A percentile compares a stretch with the other conserved stretches of the same genome.
Conservation (phyloP, 2,888 invertebrate genomes). For the Allolobophora icterica region DNA sequence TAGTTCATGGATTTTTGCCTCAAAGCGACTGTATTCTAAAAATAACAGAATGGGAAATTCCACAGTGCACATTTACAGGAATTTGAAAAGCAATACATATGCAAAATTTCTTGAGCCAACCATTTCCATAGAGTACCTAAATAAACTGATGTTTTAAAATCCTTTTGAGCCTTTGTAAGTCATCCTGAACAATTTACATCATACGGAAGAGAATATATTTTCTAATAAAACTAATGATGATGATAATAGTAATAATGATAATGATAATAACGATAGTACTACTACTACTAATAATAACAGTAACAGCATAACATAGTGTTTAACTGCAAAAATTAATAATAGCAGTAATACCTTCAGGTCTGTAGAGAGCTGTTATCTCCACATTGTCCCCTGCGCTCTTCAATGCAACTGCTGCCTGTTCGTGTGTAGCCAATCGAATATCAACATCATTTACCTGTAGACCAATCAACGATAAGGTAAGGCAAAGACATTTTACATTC, state of each 20-base stretch:
- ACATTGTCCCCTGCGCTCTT: conserved; percentile 80
- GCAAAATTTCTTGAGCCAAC: background rate
- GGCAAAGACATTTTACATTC: too few relatives aligned
- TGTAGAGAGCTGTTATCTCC: conserved; percentile 89
- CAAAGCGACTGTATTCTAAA: conserved; percentile 92
- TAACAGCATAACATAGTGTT: background rate
- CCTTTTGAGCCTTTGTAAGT: background rate
- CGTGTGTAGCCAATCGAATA: conserved; percentile 91
- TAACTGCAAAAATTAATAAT: background rate
- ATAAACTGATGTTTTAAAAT: background rate
- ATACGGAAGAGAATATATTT: too few relatives aligned
- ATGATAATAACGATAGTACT: background rate
- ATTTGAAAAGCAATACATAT: background rate
- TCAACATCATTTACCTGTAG: conserved; percentile 80
- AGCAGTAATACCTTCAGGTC: conserved; percentile 75
- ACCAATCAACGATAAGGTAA: background rate
- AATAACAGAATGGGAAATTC: conserved; percentile 39
- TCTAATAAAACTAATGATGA: background rate
- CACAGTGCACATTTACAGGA: background rate
- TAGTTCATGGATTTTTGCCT: conserved; percentile 96
- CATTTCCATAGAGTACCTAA: background rate
- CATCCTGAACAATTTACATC: background rate
- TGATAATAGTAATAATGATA: background rate
- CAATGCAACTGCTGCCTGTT: conserved; percentile 93
- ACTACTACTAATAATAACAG: background rate